A percentile compares a stretch with the other conserved stretches of the same genome.
Evolutionary conservation across 2,113 vertebrate genomes (phyloP).

Genomic region (Pontoporia blainvillei): DNA sequence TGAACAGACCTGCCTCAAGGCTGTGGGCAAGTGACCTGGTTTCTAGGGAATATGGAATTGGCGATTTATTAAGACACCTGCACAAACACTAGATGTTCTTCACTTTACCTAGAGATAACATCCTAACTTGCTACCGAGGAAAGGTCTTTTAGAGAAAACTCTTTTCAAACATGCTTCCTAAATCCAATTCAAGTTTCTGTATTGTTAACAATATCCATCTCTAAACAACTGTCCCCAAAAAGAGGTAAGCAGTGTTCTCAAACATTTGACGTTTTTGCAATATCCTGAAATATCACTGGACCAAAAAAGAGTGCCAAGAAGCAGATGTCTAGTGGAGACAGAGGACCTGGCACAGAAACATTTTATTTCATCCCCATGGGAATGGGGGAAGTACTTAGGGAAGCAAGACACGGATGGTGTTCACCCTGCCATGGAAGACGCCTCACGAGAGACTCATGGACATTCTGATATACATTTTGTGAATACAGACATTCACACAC

Average conservation of each 20-base stretch:
- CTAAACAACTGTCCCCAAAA: not conserved
- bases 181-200: not conserved
- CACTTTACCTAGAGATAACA: not conserved
- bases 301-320: not conserved
- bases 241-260: not conserved
- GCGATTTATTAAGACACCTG: constrained; percentile 14
- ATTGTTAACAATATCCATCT: not conserved
- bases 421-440: not conserved
- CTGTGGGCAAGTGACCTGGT: not conserved
- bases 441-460: not conserved
- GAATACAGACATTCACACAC: not conserved
- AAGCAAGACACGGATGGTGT: not conserved
- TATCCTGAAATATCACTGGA: not conserved
- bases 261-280: not conserved
- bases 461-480: not conserved
- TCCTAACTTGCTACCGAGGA: not conserved
- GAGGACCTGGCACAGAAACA: not conserved
- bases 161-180: not conserved
- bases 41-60: not conserved
- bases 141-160: not conserved
- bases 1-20: not conserved
- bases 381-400: not conserved
- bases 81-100: not conserved
- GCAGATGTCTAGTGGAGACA: not conserved
- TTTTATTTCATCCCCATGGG: not conserved